Evolutionary conservation across 2,113 vertebrate species (phyloP).

Genomic region (Naja naja): DNA sequence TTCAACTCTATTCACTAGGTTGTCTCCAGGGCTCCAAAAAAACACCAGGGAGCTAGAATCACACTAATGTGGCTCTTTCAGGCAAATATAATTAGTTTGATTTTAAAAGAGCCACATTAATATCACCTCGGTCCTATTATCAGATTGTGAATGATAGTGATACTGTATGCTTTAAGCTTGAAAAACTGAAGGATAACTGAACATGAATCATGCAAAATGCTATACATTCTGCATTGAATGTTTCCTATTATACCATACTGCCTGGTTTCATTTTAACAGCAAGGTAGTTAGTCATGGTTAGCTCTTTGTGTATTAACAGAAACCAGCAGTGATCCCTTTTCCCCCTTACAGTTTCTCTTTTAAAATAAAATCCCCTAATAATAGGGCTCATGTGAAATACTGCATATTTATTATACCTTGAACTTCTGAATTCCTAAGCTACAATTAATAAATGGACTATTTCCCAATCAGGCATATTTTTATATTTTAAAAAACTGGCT

Average conservation of each 20-base stretch:
- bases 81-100: conserved; percentile 69
- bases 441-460: neutral
- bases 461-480: neutral
- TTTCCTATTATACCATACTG: conserved; percentile 22
- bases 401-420: neutral
- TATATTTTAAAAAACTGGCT: neutral
- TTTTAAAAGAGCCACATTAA: conserved; percentile 71
- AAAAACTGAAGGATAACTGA: conserved; percentile 47
- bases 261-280: conserved; percentile 19
- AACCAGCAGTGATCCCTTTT: neutral
- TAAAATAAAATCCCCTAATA: neutral
- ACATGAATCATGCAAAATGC: conserved; percentile 39
- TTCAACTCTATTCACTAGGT: conserved; percentile 69
- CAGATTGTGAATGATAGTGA: conserved; percentile 59
- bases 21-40: conserved; percentile 70
- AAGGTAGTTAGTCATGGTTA: conserved; percentile 17
- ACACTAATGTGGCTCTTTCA: conserved; percentile 72
- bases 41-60: conserved; percentile 69
- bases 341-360: neutral
- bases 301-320: neutral
- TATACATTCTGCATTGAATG: conserved; percentile 40
- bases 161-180: conserved; percentile 62
- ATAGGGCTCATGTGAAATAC: neutral
- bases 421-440: neutral
- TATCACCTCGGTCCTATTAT: conserved; percentile 70